phyloP scores from a whole-genome alignment of 2,113 vertebrate genomes.

The Chitala chitala region DNA sequence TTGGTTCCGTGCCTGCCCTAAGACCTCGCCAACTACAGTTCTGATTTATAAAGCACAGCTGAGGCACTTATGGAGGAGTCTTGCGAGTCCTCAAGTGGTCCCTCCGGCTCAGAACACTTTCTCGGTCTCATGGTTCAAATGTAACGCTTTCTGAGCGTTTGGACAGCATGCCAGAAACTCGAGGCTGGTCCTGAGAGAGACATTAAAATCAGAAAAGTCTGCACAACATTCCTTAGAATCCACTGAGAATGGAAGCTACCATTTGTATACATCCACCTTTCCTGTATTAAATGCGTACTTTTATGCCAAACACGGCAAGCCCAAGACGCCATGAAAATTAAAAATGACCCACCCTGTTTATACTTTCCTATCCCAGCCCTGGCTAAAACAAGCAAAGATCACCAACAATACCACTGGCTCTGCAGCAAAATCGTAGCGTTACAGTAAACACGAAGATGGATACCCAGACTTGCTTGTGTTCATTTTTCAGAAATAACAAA shows the following conservation, averaged over 20 bases:
- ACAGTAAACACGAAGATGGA: slow-evolving; percentile 11
- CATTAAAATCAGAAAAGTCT: too few species aligned
- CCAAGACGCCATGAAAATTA: neutral
- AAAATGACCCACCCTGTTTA: slow-evolving; percentile 1
- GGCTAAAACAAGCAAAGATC: slow-evolving; percentile 14
- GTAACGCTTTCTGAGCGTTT: too few species aligned
- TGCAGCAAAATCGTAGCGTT: neutral
- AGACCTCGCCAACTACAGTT: too few species aligned
- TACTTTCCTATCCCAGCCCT: neutral
- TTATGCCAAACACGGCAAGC: neutral
- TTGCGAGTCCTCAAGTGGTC: neutral
- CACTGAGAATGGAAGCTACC: neutral
- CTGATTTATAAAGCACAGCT: too few species aligned
- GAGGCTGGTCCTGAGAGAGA: neutral
- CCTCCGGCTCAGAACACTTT: neutral
- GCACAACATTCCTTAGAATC: neutral
- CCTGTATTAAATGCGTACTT: neutral
- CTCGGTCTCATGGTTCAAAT: too few species aligned
- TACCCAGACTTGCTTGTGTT: neutral
- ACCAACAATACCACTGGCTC: neutral
- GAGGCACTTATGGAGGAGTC: too few species aligned
- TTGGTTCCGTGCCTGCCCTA: neutral
- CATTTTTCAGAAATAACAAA: slow-evolving; percentile 1
- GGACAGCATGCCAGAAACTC: neutral
- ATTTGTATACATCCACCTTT: neutral